These are phyloP conservation scores for Myiopsitta monachus DNA, from an alignment of 2,113 vertebrate genomes.

Conservation along the genomic window DNA sequence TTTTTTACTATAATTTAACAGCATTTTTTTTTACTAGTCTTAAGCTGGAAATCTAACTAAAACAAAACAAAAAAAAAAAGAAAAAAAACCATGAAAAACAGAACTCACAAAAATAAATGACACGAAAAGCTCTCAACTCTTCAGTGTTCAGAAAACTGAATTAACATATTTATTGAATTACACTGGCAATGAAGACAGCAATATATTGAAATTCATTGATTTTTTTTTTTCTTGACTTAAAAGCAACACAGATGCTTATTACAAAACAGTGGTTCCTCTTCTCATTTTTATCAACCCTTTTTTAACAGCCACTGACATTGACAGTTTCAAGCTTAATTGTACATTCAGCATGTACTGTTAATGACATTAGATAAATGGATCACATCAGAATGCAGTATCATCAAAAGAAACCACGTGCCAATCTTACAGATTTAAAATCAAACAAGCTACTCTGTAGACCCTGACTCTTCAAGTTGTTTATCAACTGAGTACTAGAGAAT, in stretches of 20 bases:
- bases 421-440: constrained; percentile 71
- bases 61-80: neutral
- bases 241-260: constrained; percentile 71
- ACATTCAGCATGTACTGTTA: constrained; percentile 70
- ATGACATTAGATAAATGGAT: constrained; percentile 74
- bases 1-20: neutral
- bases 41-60: constrained; percentile 32
- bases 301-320: constrained; percentile 63
- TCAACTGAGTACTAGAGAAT: constrained; percentile 72
- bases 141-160: constrained; percentile 57
- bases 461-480: constrained; percentile 73
- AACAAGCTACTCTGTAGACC: constrained; percentile 67
- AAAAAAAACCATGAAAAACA: neutral
- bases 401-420: constrained; percentile 70
- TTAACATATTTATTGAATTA: constrained; percentile 76
- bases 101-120: constrained; percentile 57
- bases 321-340: constrained; percentile 73
- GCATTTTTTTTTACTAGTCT: neutral
- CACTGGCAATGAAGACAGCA: constrained; percentile 67
- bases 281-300: constrained; percentile 64
- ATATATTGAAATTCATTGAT: constrained; percentile 73
- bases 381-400: constrained; percentile 56
- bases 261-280: constrained; percentile 63
- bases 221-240: constrained; percentile 68
- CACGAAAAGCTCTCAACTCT: constrained; percentile 57